Base-by-base conservation (phyloP, 2,113 vertebrate species). In the Emydocephalus ijimae region DNA sequence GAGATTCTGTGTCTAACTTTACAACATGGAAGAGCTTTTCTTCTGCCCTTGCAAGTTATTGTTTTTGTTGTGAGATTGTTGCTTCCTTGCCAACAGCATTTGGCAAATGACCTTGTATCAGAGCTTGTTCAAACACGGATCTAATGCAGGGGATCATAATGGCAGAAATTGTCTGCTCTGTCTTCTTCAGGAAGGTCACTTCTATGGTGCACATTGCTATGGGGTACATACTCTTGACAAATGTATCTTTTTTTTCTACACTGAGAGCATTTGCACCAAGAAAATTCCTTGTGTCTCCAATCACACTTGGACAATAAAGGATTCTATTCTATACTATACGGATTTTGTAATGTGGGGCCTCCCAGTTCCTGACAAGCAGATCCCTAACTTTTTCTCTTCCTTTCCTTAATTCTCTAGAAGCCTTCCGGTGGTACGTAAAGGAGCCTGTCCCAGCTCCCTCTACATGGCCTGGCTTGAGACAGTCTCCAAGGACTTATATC, bases 401-500 rank as follows among this genome's bases (percentile, higher is more conserved):
- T 39, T n/a, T 26, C 18, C 18, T 26, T 20, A 14, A 5, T 20
- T 0, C 10, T 91, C 45, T 55, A 98, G 97, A 95, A 98, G 97
- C 93, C 96, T 98, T 5, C 97, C 97, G 0, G 97, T 97, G 14
- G 96, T 97, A 2, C 96, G 96, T 89, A 96, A 92, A 0, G 96
- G 96, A 93, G 24, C 91, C 87, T 97, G 97, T 24, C 96, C 97
- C 48, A 96, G 97, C 21, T 94, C 96, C 39, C 96, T 98, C n/a
- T 97, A 98, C 86, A 97, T 98, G 97, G 96, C 98, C 89, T 97
- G 97, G 97, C 93, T 98, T 94, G 96, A 98, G 43, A 95, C 94
- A 0, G 94, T 98, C 93, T 97, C 96, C 26, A 96, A 87, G 45
- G 96, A 97, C 93, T 96, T 98, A 0, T 95, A 94, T 92, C 97